Evolutionary conservation across 2,888 invertebrate species (phyloP).

Genomic region (Neoitamus cyanurus): DNA sequence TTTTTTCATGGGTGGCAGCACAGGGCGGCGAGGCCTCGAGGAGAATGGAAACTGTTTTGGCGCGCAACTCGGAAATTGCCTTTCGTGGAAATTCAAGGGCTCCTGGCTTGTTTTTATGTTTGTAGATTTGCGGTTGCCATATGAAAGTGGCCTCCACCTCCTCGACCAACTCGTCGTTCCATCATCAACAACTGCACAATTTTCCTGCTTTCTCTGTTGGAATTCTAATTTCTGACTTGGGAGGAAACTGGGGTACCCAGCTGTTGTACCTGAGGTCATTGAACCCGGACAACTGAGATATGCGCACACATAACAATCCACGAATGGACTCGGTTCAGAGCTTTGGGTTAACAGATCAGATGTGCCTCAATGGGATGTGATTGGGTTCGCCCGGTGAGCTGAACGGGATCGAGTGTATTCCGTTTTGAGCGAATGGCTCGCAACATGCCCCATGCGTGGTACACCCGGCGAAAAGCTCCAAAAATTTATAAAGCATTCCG

Average conservation of each 20-base stretch:
- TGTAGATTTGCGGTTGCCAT: slow-evolving; percentile 9
- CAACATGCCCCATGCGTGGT: not conserved
- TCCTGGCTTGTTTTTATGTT: slow-evolving; percentile 11
- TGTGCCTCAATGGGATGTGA: not conserved
- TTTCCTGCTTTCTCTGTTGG: slow-evolving; percentile 2
- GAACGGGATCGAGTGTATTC: not conserved
- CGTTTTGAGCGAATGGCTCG: not conserved
- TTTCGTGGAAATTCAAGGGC: slow-evolving; percentile 37
- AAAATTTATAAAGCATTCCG: not conserved
- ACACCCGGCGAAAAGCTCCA: not conserved
- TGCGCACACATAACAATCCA: not conserved
- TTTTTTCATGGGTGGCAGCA: not conserved
- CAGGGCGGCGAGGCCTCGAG: not conserved
- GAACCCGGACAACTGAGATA: not conserved
- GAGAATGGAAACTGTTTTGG: slow-evolving; percentile 21
- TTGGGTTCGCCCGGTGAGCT: not conserved
- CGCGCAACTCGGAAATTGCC: slow-evolving; percentile 40
- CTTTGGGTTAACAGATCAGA: not conserved
- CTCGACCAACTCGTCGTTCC: not conserved
- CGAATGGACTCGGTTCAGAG: not conserved
- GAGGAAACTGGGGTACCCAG: slow-evolving; percentile 23
- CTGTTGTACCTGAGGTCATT: slow-evolving; percentile 42
- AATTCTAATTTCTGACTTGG: slow-evolving; percentile 4
- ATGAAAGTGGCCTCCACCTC: not conserved
- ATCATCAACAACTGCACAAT: not conserved